A percentile compares a stretch with the other conserved stretches of the same genome.
Conservation (phyloP, 2,888 invertebrate species). For the Polylopha cassiicola region DNA sequence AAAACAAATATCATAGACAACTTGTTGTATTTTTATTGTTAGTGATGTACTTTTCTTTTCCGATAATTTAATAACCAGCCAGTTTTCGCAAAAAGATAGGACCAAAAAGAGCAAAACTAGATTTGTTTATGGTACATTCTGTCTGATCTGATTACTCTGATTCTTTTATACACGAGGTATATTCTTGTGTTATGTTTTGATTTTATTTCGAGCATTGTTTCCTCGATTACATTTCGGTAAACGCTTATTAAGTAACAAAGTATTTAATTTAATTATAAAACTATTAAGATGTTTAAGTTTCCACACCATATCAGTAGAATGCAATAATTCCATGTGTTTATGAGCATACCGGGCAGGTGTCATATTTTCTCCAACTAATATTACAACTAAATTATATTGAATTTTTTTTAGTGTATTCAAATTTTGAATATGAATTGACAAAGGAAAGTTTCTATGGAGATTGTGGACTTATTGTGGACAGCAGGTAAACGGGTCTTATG, state of each 20-base stretch:
- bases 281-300: constrained; percentile 19
- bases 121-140: constrained; percentile 22
- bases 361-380: constrained; percentile 24
- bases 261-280: constrained; percentile 16
- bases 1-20: constrained; percentile 23
- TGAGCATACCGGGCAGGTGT: constrained; percentile 24
- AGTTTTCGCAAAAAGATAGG: not conserved
- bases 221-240: constrained; percentile 8
- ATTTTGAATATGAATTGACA: constrained; percentile 34
- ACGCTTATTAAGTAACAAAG: constrained; percentile 11
- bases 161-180: constrained; percentile 40
- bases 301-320: constrained; percentile 3
- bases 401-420: constrained; percentile 33
- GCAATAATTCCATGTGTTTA: constrained; percentile 14
- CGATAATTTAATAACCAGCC: constrained; percentile 4
- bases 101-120: not conserved
- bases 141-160: constrained; percentile 26
- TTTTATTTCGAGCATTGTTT: constrained; percentile 23
- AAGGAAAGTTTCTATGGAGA: constrained; percentile 40
- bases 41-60: not conserved
- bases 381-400: constrained; percentile 20
- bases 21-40: constrained; percentile 1
- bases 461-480: constrained; percentile 33
- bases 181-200: constrained; percentile 42
- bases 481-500: constrained; percentile 42